Evolutionary conservation across 2,888 invertebrate species (phyloP), one percentile per base, ranked within the genome.

Genomic region (Leptarthrus brevirostris): DNA sequence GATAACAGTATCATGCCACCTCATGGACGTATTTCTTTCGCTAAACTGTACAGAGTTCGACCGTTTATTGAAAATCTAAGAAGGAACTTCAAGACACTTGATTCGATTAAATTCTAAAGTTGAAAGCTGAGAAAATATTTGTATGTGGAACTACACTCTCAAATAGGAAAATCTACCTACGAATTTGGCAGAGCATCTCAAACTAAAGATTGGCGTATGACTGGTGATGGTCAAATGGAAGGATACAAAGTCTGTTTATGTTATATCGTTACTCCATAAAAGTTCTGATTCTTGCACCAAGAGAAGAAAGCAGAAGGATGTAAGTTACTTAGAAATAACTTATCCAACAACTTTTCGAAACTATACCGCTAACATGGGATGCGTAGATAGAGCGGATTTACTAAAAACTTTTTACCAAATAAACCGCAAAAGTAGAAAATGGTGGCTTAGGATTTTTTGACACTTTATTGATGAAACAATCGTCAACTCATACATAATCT

Each of bases 111-210:
- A 49, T 66, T 10, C 71, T 73, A 30, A 14, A n/a, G 12, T 3
- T 56, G 26, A 56, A 56, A 56, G n/a, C 30, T n/a, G 30, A 61
- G 69, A 74, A 64, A 73, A 70, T 52, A 24, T 40, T 76, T n/a
- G 75, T 75, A n/a, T 75, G 73, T 66, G 56, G 40, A 14, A 72
- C 44, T 6, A 72, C 64, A 6, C 49, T 18, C 1, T 52, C 72
- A 49, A 73, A 71, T 54, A 76, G 72, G 73, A 74, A 72, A 24
- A 53, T 36, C 66, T 49, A 34, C 64, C 72, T 8, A 61, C 40
- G 26, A 74, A 76, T 30, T 58, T 69, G n/a, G 47, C 49, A 69
- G 69, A 66, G 6, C 40, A 75, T 69, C 64, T 52, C 56, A 72
- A 53, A 26, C 18, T 47, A 40, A 66, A 47, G 36, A 72, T 34